Evolutionary conservation across 2,797 vertebrate species (phyloP).

Genomic region (Micrastur ruficollis): DNA sequence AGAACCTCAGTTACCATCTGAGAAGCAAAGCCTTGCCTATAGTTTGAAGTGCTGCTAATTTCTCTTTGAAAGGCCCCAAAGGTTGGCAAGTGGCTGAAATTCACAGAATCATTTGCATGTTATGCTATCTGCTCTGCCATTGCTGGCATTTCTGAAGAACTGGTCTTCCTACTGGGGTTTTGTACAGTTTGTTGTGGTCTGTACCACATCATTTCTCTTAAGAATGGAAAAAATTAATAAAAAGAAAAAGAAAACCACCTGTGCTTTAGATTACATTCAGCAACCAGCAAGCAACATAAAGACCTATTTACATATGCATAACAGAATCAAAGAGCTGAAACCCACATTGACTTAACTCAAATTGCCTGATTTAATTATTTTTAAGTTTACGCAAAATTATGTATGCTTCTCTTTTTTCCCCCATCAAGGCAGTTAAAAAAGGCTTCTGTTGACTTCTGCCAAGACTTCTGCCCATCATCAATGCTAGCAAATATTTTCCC

Average conservation of each 20-base stretch:
- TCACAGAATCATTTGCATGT: background rate
- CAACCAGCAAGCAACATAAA: background rate
- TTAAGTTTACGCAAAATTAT: background rate
- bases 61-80: background rate
- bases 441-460: background rate
- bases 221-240: background rate
- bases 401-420: rapidly evolving
- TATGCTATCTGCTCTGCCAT: background rate
- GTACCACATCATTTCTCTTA: background rate
- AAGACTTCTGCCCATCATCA: no score
- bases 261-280: background rate
- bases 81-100: background rate
- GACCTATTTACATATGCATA: background rate
- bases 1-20: background rate
- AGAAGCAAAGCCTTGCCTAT: background rate
- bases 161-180: background rate
- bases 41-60: background rate
- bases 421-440: background rate
- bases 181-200: background rate
- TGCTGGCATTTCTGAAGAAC: background rate
- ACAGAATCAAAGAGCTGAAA: background rate
- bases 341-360: background rate
- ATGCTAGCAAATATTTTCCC: background rate
- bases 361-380: background rate
- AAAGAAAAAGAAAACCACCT: background rate